Base-by-base conservation (phyloP, 2,113 vertebrate species). In the Lethenteron camtschaticum region DNA sequence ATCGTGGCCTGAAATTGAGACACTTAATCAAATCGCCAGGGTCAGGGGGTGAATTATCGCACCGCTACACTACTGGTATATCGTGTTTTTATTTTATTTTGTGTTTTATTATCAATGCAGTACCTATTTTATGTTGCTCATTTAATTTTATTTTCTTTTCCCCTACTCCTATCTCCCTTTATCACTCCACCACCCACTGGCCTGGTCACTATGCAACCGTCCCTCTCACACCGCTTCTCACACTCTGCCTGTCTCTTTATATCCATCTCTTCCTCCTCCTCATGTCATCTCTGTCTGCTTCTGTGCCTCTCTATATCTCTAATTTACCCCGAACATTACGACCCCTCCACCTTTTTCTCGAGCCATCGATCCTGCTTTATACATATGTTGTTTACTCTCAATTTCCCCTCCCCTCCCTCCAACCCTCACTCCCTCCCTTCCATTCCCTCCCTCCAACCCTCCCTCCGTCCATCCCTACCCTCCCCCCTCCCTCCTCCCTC, bases 161-260 rank as follows among this genome's bases (percentile, higher is more conserved):
- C 20, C 68, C 71, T 41, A 75, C 71, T 75, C 73, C 70, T 75
- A 57, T 77, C 63, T 24, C 56, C 58, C 69, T 59, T 63, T 72
- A 68, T 71, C 69, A 58, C 57, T 20, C 58, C 69, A 72, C 63
- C 11, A n/a, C 72, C 72, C 11, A 66, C 68, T 68, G 69, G 41
- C 41, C 41, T 41, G 41, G 41, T 41, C 41, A 41, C 5, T 41
- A 41, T 41, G 41, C 5, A 41, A 41, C 41, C 41, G 41, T 41
- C 41, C 41, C 41, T 41, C 5, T 6, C 41, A 41, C 41, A 41
- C 41, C 41, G 41, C 41, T 41, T 41, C 41, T 41, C 41, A 41
- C 41, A 41, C 69, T 66, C 58, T 70, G 56, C 69, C 56, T 24
- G 60, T 63, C 70, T 66, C 41, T 72, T n/a, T 70, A 70, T 58